Evolutionary conservation across 2,888 invertebrate genomes (phyloP).

Genomic region (Thereva nobilitata): DNA sequence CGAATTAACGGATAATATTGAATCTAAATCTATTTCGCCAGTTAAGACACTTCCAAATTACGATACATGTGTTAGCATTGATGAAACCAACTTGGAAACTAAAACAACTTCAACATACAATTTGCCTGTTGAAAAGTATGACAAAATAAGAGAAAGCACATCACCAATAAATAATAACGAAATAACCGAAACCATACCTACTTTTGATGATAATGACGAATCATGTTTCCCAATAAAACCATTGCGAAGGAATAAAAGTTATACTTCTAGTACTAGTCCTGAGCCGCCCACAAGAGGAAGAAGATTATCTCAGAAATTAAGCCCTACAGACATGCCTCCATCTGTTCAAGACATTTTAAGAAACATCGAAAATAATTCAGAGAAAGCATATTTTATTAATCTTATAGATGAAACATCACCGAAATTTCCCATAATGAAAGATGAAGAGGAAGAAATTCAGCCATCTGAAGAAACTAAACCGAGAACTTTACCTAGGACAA

Average conservation of each 20-base stretch:
- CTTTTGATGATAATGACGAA: conserved; percentile 27
- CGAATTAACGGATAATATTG: no score
- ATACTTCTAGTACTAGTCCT: conserved; percentile 51
- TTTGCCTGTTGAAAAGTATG: no score
- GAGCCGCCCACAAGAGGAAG: conserved; percentile 43
- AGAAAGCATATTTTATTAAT: conserved; percentile 14
- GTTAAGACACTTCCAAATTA: no score
- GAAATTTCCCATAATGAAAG: conserved; percentile 26
- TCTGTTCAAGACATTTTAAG: conserved; percentile 54
- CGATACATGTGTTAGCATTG: no score
- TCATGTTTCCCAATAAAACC: conserved; percentile 51
- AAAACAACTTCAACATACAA: no score
- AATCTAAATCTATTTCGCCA: no score
- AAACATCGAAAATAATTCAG: conserved; percentile 38
- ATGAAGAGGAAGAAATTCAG: neutral
- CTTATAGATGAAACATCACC: conserved; percentile 4
- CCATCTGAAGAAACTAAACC: neutral
- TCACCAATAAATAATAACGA: no score
- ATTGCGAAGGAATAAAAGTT: conserved; percentile 51
- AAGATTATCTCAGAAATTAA: conserved; percentile 46
- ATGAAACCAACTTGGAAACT: no score
- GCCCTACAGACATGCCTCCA: conserved; percentile 53
- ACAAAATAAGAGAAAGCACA: no score
- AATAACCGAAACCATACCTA: neutral
- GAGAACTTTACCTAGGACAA: neutral